phyloP scores from a whole-genome alignment of 2,888 invertebrate species.

The Ophion obscuratus region DNA sequence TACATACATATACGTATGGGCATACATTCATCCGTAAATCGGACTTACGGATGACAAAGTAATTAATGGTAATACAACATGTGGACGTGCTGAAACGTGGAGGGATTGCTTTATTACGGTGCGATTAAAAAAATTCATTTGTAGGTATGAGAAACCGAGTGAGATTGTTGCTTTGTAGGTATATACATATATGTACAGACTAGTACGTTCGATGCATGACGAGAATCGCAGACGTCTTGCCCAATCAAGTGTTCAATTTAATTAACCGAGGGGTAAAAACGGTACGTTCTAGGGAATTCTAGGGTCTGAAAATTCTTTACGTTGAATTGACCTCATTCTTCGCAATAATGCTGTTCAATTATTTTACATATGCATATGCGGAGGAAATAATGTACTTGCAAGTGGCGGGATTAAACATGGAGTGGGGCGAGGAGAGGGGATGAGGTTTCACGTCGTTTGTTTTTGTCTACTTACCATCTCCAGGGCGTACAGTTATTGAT shows the following conservation, averaged over 20 bases:
- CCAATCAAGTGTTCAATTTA: conserved; percentile 50
- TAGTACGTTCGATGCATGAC: background rate
- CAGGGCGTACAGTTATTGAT: conserved; percentile 63
- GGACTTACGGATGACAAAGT: conserved; percentile 39
- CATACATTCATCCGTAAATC: conserved; percentile 16
- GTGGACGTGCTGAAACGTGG: background rate
- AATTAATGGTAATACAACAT: conserved; percentile 49
- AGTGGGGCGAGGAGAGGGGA: background rate
- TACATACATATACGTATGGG: background rate
- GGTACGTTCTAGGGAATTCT: background rate
- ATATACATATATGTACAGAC: conserved; percentile 8
- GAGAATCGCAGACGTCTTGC: conserved; percentile 35
- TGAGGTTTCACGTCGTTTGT: conserved; percentile 3
- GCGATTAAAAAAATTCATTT: background rate
- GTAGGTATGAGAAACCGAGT: background rate
- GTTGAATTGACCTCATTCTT: background rate
- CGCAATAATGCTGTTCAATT: background rate
- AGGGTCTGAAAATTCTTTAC: background rate
- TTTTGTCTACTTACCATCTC: conserved; percentile 68
- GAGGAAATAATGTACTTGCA: conserved; percentile 1
- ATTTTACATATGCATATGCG: background rate
- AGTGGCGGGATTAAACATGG: background rate
- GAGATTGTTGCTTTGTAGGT: background rate
- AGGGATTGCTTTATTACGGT: background rate
- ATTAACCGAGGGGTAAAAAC: conserved; percentile 12